Evolutionary conservation across 2,888 invertebrate genomes (phyloP), one percentile per base, ranked within the genome.

Genomic region (Sepioteuthis lessoniana): DNA sequence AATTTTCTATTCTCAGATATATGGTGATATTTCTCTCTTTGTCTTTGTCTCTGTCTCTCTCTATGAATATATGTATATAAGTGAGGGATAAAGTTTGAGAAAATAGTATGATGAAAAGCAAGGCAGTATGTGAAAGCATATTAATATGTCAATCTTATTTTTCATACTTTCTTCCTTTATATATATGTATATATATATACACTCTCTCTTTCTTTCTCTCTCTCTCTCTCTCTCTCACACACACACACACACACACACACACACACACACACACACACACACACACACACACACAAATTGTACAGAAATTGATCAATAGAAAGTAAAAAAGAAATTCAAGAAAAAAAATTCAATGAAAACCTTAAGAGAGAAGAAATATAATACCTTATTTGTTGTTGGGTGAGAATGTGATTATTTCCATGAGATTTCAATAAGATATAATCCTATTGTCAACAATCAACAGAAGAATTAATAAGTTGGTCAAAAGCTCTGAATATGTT

Each of bases 361-460:
- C 16, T 10, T 0, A n/a, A 35, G 16, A 35, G n/a, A 76, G 3
- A 76, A 19, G 19, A 16, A n/a, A 35, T n/a, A 60, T 60, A 31
- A 60, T 60, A 60, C 31, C n/a, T n/a, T n/a, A n/a, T 76, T 76
- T 76, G n/a, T 35, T 76, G n/a, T 76, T n/a, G n/a, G n/a, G 76
- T 76, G 1, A 35, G n/a, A n/a, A 76, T 76, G 76, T 16, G 76
- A 76, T 76, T 35, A 76, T 76, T 76, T n/a, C 7, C 76, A 16
- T n/a, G n/a, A n/a, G 76, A 76, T 76, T 76, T 76, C 76, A 76
- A 76, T 76, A n/a, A 35, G 76, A n/a, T n/a, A n/a, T n/a, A 76
- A 76, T 76, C 16, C 76, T 76, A 76, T 76, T 76, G 76, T 76
- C n/a, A 76, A 35, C 76, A 76, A 21, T 13, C 76, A 76, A 76